Conservation (phyloP, 2,797 vertebrate species). For the Lacerta agilis region DNA sequence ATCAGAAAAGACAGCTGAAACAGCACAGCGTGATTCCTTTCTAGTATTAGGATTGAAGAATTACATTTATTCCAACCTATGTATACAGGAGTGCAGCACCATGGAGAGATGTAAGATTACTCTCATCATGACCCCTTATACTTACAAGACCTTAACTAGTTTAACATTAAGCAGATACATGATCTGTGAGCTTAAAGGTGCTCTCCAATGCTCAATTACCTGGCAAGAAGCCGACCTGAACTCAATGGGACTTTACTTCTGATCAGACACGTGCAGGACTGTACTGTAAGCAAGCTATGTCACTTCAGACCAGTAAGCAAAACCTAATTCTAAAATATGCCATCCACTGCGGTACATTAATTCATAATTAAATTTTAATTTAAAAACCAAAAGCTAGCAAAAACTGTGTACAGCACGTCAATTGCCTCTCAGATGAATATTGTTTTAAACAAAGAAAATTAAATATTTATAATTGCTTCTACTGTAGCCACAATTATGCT, state of each 20-base stretch:
- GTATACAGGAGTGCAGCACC: not conserved
- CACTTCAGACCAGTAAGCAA: slow-evolving; percentile 66
- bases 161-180: slow-evolving; percentile 61
- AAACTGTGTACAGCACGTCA: slow-evolving; percentile 8
- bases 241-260: not conserved
- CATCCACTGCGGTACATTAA: slow-evolving; percentile 64
- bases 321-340: slow-evolving; percentile 65
- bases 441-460: slow-evolving; percentile 17
- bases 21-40: not conserved
- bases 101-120: not conserved
- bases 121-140: not conserved
- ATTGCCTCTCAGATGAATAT: slow-evolving; percentile 40
- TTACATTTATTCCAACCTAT: not conserved
- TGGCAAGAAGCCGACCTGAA: not conserved
- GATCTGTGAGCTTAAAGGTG: slow-evolving; percentile 57
- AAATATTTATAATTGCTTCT: slow-evolving; percentile 36
- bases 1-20: not conserved
- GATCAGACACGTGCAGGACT: not conserved
- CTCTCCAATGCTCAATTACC: not conserved
- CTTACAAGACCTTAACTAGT: not conserved
- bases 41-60: not conserved
- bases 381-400: slow-evolving; percentile 55
- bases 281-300: slow-evolving; percentile 37
- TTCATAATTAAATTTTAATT: slow-evolving; percentile 72
- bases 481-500: not conserved